Conservation (phyloP, 2,888 invertebrate species). For the Drosophila nr. perissopoda region DNA sequence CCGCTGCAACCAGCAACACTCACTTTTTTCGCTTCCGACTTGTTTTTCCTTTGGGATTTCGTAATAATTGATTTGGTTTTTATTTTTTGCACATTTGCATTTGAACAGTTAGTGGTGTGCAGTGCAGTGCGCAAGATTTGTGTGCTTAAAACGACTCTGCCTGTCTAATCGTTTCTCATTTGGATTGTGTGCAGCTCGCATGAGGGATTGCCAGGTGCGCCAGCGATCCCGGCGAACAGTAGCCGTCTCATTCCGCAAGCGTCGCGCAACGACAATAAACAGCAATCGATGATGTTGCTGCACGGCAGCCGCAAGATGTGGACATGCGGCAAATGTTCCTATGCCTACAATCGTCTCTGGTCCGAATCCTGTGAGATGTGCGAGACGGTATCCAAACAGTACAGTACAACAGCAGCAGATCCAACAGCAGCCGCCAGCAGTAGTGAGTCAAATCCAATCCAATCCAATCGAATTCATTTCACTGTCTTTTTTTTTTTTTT, state of each 20-base stretch:
- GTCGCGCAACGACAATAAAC: conserved; percentile 81
- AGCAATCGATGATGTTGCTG: conserved; percentile 63
- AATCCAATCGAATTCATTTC: not conserved
- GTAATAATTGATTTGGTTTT: not conserved
- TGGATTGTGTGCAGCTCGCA: conserved; percentile 26
- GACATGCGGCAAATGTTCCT: conserved; percentile 95
- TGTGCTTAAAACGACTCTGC: not conserved
- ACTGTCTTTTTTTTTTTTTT: not conserved
- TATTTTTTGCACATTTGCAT: not conserved
- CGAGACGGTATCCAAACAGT: conserved; percentile 82
- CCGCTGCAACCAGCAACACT: not conserved
- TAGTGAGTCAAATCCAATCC: conserved; percentile 20
- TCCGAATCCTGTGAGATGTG: conserved; percentile 93
- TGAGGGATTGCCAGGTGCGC: conserved; percentile 23
- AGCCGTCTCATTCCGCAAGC: conserved; percentile 44
- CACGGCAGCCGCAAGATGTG: conserved; percentile 88
- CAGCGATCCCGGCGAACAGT: conserved; percentile 20
- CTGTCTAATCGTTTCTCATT: not conserved
- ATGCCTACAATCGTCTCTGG: conserved; percentile 93
- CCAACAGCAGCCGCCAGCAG: conserved; percentile 14
- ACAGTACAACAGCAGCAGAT: conserved; percentile 8
- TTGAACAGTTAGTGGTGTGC: not conserved
- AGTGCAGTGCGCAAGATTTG: conserved; percentile 2
- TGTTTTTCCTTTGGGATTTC: not conserved
- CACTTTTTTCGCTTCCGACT: not conserved